Percentiles rank a stretch among this genome's conserved stretches.
These are phyloP conservation scores for Carcina quercana DNA, from an alignment of 2,888 invertebrate genomes.

Conservation along the genomic window DNA sequence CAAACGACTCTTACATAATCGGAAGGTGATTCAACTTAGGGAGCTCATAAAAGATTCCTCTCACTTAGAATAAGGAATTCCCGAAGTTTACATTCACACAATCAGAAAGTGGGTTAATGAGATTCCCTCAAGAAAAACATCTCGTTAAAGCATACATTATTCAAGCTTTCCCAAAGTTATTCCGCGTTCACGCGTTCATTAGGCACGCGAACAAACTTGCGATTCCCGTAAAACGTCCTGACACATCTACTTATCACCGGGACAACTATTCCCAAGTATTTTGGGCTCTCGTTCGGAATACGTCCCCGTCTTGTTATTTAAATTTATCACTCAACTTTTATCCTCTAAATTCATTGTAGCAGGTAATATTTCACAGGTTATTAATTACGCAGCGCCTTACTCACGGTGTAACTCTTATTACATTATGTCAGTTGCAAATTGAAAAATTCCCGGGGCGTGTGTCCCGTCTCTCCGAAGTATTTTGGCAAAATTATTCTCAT, in stretches of 20 bases:
- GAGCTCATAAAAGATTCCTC: conserved; percentile 55
- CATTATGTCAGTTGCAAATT: conserved; percentile 74
- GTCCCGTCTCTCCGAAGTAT: conserved; percentile 71
- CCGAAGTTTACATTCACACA: conserved; percentile 68
- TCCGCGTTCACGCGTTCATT: conserved; percentile 72
- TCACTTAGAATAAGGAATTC: conserved; percentile 59
- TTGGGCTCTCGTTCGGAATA: conserved; percentile 40
- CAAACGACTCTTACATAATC: conserved; percentile 23
- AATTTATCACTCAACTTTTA: conserved; percentile 75
- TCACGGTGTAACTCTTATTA: conserved; percentile 72
- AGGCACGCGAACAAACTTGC: conserved; percentile 61
- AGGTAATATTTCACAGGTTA: conserved; percentile 73
- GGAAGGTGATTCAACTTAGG: conserved; percentile 51
- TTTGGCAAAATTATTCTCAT: conserved; percentile 73
- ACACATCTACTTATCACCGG: conserved; percentile 62
- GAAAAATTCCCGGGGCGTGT: conserved; percentile 73
- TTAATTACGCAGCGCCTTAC: conserved; percentile 69
- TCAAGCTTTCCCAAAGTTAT: conserved; percentile 69
- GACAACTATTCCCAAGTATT: conserved; percentile 69
- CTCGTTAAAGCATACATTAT: conserved; percentile 74
- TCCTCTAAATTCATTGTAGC: conserved; percentile 71
- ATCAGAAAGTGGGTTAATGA: conserved; percentile 72
- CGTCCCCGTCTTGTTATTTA: conserved; percentile 61
- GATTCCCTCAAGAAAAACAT: conserved; percentile 73
- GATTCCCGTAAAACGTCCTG: conserved; percentile 47